A percentile compares a stretch with the other conserved stretches of the same genome.
These are phyloP conservation scores for Melikaiella ostensackeni DNA, from an alignment of 2,888 invertebrate genomes.

Conservation along the genomic window DNA sequence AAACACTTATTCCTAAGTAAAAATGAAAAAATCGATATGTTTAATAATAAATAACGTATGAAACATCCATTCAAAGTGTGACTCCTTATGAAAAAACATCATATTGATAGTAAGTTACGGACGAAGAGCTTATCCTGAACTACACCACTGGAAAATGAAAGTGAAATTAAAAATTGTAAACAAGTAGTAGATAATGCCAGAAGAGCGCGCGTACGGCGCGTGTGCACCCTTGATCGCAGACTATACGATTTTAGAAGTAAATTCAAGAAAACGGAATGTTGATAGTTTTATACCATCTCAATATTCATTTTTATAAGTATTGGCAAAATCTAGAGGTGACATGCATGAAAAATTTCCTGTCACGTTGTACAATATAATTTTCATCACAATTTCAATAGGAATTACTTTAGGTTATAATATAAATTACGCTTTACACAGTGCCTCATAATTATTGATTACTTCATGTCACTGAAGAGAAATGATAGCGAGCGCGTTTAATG, in stretches of 20 bases:
- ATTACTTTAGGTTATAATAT: too few species aligned
- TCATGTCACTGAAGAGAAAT: neutral
- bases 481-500: neutral
- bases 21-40: neutral
- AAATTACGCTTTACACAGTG: neutral
- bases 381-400: too few species aligned
- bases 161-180: slow-evolving; percentile 9
- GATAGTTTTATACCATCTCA: neutral
- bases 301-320: neutral
- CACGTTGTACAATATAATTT: neutral
- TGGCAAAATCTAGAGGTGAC: neutral
- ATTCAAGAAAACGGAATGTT: neutral
- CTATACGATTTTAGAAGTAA: neutral
- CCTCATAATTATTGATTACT: neutral
- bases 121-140: neutral
- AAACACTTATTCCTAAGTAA: neutral
- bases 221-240: neutral
- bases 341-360: neutral
- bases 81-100: neutral
- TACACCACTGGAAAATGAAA: neutral
- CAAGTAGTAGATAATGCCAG: neutral
- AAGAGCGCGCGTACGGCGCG: slow-evolving; percentile 24
- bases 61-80: neutral
- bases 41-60: neutral
- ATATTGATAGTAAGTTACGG: neutral